Percentiles rank a stretch among this genome's conserved stretches.
These are phyloP conservation scores for Vanessa atalanta DNA, from an alignment of 1,140 invertebrate species.

Conservation along the genomic window DNA sequence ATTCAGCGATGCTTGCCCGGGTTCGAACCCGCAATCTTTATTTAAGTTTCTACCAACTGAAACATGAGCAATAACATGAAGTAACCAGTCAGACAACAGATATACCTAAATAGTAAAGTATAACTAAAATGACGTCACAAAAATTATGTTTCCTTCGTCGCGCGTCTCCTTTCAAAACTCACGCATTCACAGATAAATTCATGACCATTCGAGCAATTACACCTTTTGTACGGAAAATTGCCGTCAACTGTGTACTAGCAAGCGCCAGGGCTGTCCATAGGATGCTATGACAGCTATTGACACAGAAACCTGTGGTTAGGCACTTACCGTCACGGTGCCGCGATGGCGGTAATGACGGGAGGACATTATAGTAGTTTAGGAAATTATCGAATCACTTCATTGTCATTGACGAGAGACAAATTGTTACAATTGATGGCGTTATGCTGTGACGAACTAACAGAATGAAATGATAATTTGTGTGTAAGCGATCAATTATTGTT, in stretches of 20 bases:
- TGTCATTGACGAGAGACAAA: constrained; percentile 30
- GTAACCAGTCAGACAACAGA: no score
- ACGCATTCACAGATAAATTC: constrained; percentile 17
- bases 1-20: no score
- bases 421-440: constrained; percentile 33
- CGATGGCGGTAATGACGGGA: constrained; percentile 22
- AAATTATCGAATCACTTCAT: constrained; percentile 41
- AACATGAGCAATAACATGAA: no score
- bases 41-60: no score
- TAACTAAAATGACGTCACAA: no score
- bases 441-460: constrained; percentile 16
- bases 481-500: constrained; percentile 10
- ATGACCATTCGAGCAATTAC: constrained; percentile 16
- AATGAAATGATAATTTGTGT: constrained; percentile 24
- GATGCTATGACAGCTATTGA: constrained; percentile 39
- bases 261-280: constrained; percentile 37
- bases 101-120: no score
- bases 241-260: constrained; percentile 10
- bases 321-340: constrained; percentile 37
- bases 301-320: constrained; percentile 41
- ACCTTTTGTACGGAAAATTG: constrained; percentile 25
- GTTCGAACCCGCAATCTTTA: no score
- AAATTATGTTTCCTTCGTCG: not conserved
- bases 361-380: constrained; percentile 29
- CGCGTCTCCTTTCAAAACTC: constrained; percentile 7